Base-by-base conservation (phyloP, 2,113 vertebrate genomes). In the Scophthalmus maximus region DNA sequence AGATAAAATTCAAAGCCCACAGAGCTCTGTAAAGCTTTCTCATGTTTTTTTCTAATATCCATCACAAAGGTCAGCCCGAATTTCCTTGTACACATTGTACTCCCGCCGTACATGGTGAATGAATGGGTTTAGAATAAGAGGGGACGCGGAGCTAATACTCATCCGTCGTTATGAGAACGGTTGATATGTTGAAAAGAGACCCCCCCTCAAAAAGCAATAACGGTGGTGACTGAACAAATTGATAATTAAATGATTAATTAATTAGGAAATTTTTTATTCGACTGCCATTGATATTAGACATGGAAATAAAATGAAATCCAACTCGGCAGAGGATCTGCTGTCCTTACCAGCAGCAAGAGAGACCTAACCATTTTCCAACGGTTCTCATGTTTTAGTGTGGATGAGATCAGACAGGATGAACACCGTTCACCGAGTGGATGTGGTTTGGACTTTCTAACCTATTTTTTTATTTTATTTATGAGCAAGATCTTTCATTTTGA, bases 1-100 rank as follows among this genome's bases (percentile, higher is more conserved):
- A 88, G 84, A 91, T 83, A 80, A 59, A 58, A 66, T 79, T 70
- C 53, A 72, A 58, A 78, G 66, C 36, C 58, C 26, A 0, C 20
- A 68, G 38, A 64, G 30, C 68, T 52, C 17, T 17, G 42, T 23
- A 10, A 38, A 56, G 38, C 15, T 50, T 73, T 17, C 20, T 23
- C 17, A 62, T 49, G 46, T 10, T 63, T 76, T 63, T 26, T 68
- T 63, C 32, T 32, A 12, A 22, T 47, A 53, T 30, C n/a, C 36
- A 68, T 49, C 12, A 63, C 22, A 64, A 55, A 49, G 40, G 40
- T 34, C 23, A 14, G 15, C 23, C 38, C 46, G 3, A 30, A 56
- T 74, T 44, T 22, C 62, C 18, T 57, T 56, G 5, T 70, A 40
- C 60, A 57, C 36, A 46, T 12, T 26, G 11, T 42, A 38, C 38